Conservation (phyloP, 2,797 vertebrate species). For the Synaphobranchus kaupii region DNA sequence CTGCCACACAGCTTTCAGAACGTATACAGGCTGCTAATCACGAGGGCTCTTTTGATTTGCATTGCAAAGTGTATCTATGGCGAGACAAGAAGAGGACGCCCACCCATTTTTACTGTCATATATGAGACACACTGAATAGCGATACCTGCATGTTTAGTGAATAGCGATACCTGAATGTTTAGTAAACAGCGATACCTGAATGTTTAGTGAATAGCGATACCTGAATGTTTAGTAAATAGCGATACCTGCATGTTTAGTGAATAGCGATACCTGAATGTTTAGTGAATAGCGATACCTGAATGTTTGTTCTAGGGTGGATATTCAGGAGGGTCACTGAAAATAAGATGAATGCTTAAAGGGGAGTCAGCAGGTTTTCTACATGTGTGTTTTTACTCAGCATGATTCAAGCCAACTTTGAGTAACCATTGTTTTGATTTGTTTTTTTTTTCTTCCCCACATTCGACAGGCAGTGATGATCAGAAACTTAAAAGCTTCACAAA, state of each 20-base stretch:
- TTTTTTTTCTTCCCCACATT: too few species aligned
- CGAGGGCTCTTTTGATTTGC: background rate
- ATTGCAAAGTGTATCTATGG: background rate
- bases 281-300: background rate
- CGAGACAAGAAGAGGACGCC: background rate
- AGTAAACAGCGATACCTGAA: background rate
- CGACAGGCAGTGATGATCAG: too few species aligned
- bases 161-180: background rate
- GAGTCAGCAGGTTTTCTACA: background rate
- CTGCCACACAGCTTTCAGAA: background rate
- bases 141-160: background rate
- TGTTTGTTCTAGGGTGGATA: background rate
- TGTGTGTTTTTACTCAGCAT: background rate
- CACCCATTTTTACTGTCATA: background rate
- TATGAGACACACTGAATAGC: background rate
- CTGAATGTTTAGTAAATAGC: too few species aligned
- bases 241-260: background rate
- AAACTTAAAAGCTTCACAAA: too few species aligned
- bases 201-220: background rate
- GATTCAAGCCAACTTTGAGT: background rate
- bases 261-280: background rate
- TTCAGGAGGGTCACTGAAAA: background rate
- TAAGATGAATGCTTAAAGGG: background rate
- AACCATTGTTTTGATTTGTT: background rate
- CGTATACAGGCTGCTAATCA: background rate